These are phyloP conservation scores for Pelosia muscerda DNA, from an alignment of 2,888 invertebrate genomes.

Conservation along the genomic window DNA sequence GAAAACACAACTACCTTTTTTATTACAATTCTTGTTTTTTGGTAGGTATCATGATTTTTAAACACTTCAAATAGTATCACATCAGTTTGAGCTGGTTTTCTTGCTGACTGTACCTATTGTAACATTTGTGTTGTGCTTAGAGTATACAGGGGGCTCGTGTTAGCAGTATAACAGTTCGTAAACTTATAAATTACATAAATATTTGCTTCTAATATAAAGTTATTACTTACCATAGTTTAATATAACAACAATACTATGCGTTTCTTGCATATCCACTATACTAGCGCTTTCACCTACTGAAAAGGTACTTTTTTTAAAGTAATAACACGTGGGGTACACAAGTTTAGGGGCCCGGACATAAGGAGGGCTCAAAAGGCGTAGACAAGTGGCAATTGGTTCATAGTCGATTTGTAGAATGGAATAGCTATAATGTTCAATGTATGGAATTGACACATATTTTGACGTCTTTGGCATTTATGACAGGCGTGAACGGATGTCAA, in stretches of 20 bases:
- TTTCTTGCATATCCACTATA: constrained; percentile 10
- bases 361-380: not conserved
- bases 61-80: too few species aligned
- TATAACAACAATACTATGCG: constrained; percentile 61
- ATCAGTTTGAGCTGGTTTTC: not conserved
- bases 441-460: too few species aligned
- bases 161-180: constrained; percentile 70
- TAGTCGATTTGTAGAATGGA: too few species aligned
- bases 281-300: not conserved
- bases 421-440: too few species aligned
- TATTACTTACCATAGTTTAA: constrained; percentile 52
- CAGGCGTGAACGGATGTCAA: too few species aligned
- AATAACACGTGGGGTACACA: not conserved
- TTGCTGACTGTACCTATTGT: not conserved
- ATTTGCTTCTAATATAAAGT: constrained; percentile 49
- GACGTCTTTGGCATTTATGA: too few species aligned
- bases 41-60: too few species aligned
- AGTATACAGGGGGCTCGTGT: constrained; percentile 20
- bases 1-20: too few species aligned
- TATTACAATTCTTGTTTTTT: too few species aligned
- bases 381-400: too few species aligned
- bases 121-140: not conserved
- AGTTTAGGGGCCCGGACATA: not conserved
- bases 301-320: not conserved
- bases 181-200: constrained; percentile 73